Evolutionary conservation across 2,888 invertebrate genomes (phyloP), one percentile per base, ranked within the genome.

Genomic region (Dynastes maya): DNA sequence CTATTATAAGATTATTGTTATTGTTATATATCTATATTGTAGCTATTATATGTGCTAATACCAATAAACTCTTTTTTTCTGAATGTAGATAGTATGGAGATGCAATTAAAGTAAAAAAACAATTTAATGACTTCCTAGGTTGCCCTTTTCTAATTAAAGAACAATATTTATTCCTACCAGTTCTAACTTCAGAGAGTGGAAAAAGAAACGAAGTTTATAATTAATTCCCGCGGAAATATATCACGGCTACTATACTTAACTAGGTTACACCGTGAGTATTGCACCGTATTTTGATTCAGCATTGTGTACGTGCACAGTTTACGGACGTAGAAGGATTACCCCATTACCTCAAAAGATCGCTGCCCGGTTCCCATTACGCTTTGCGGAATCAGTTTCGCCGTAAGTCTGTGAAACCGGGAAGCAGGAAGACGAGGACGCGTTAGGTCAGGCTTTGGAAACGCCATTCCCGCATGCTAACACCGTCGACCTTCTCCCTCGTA

Each of bases 321-420:
- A 58, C 37, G 70, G 63, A 63, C 13, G 61, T 65, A 51, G 67
- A 65, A 77, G 78, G 51, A 68, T 68, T 68, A 68, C 79, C 79
- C 45, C 79, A 79, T 81, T 81, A 78, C 77, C 77, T 79, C 77
- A 68, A 81, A 81, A 81, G 79, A 81, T 80, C 79, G 74, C 29
- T 27, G 51, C 13, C 75, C 80, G 77, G 78, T 79, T 80, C 80
- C 79, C 76, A 80, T 79, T 81, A 79, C 80, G 80, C 79, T 81
- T 80, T 81, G 80, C 81, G 81, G 80, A 81, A 81, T 81, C 81
- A 81, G 80, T 80, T 81, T 81, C 77, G 27, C 32, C 32, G 51
- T 22, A n/a, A 6, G 65, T 37, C 65, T 45, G 55, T n/a, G 68
- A 68, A 68, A 53, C 49, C 51, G 68, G 51, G 29, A 68, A 49